phyloP scores from a whole-genome alignment of 2,113 vertebrate genomes.

The Tor tambroides region DNA sequence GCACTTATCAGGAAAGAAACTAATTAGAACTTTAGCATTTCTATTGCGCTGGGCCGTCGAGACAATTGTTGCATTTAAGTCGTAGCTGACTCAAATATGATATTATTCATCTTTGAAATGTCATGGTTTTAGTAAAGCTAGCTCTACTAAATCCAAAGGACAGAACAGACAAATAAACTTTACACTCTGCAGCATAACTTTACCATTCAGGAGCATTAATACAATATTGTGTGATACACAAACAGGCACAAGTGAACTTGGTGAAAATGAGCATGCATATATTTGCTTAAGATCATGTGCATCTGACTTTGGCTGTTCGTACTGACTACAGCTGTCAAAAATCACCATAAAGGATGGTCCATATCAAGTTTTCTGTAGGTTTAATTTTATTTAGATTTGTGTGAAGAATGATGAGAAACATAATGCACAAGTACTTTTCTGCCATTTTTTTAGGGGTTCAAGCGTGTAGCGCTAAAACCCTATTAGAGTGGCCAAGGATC shows the following conservation, averaged over 20 bases:
- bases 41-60: slow-evolving; percentile 11
- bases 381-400: not conserved
- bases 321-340: too few species aligned
- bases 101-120: slow-evolving; percentile 50
- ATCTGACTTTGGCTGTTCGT: not conserved
- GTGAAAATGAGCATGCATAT: not conserved
- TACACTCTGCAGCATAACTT: not conserved
- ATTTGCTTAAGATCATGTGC: not conserved
- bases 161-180: not conserved
- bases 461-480: too few species aligned
- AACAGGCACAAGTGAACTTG: not conserved
- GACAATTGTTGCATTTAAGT: slow-evolving; percentile 39
- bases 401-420: too few species aligned
- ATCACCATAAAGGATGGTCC: too few species aligned
- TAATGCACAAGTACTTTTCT: too few species aligned
- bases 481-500: too few species aligned
- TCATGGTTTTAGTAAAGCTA: slow-evolving; percentile 36
- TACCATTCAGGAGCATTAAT: not conserved
- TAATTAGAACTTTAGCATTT: slow-evolving; percentile 42
- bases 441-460: too few species aligned
- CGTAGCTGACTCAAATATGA: slow-evolving; percentile 6
- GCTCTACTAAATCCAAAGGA: slow-evolving; percentile 10
- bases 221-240: not conserved
- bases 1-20: slow-evolving; percentile 32
- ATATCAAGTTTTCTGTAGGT: too few species aligned